Percentiles rank a stretch among this genome's conserved stretches.
phyloP scores from a whole-genome alignment of 2,888 invertebrate species.

The Acleris literana region DNA sequence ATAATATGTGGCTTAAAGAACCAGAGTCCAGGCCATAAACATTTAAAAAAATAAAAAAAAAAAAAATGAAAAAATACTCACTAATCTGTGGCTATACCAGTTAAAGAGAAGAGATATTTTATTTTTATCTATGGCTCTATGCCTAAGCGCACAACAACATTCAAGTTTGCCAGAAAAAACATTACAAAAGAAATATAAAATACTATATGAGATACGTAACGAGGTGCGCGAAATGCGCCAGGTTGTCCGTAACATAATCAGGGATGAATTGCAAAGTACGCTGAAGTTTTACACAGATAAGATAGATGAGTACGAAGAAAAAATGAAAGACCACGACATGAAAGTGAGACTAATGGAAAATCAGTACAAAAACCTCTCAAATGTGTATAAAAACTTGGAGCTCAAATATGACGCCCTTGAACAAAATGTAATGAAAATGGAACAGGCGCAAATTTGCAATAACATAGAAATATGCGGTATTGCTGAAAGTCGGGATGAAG shows the following conservation, averaged over 20 bases:
- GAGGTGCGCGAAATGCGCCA: background rate
- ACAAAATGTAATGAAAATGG: background rate
- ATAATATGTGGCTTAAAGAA: too few species aligned
- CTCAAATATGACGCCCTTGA: background rate
- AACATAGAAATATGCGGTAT: background rate
- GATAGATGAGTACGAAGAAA: background rate
- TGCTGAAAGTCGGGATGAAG: background rate
- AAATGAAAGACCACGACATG: background rate
- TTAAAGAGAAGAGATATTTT: too few species aligned
- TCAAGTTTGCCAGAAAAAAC: too few species aligned
- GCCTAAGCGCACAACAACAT: too few species aligned
- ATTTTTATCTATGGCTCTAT: too few species aligned
- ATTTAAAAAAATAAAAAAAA: too few species aligned
- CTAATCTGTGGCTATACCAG: too few species aligned
- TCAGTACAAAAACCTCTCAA: background rate
- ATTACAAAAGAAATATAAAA: too few species aligned
- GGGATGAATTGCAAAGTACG: background rate
- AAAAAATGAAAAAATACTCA: too few species aligned
- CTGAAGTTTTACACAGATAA: background rate
- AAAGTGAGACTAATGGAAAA: background rate
- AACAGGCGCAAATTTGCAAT: background rate
- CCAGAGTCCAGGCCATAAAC: too few species aligned
- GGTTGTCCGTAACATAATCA: background rate
- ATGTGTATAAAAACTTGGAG: background rate
- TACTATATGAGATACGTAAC: background rate